Conservation (phyloP, 2,888 invertebrate genomes). For the Eristalis tenax region DNA sequence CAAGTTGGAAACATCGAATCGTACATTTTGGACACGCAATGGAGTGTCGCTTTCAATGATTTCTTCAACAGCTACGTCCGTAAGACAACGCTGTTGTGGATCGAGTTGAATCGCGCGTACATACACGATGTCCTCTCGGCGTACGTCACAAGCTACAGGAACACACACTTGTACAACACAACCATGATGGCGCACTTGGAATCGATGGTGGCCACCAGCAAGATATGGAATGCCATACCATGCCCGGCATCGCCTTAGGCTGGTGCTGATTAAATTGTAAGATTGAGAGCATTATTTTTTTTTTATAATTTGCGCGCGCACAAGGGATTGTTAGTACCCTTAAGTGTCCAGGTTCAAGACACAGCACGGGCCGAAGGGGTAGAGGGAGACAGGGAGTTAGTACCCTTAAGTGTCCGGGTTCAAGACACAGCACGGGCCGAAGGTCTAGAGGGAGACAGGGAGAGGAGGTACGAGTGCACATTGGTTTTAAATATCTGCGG, state of each 20-base stretch:
- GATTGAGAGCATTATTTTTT: neutral
- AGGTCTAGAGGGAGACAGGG: too few species aligned
- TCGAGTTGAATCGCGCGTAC: conserved; percentile 5
- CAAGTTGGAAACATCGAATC: conserved; percentile 72
- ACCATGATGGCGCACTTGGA: conserved; percentile 7
- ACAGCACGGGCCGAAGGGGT: too few species aligned
- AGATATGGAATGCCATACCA: conserved; percentile 3
- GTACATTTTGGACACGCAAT: conserved; percentile 74
- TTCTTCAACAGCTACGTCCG: conserved; percentile 66
- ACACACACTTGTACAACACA: conserved; percentile 1
- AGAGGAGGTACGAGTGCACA: too few species aligned
- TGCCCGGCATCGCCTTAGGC: neutral
- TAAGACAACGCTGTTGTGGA: conserved; percentile 50
- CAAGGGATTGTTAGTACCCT: too few species aligned
- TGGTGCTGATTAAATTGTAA: neutral
- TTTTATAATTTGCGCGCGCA: too few species aligned
- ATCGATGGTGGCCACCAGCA: neutral
- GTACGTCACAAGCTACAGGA: neutral
- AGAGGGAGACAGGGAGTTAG: too few species aligned
- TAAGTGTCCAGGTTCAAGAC: too few species aligned
- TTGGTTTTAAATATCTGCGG: too few species aligned
- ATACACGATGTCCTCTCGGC: conserved; percentile 10
- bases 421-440: too few species aligned
- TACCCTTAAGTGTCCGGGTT: too few species aligned
- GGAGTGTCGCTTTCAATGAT: conserved; percentile 73